Base-by-base conservation (phyloP, 1,140 invertebrate species). In the Drosophila takahashii region DNA sequence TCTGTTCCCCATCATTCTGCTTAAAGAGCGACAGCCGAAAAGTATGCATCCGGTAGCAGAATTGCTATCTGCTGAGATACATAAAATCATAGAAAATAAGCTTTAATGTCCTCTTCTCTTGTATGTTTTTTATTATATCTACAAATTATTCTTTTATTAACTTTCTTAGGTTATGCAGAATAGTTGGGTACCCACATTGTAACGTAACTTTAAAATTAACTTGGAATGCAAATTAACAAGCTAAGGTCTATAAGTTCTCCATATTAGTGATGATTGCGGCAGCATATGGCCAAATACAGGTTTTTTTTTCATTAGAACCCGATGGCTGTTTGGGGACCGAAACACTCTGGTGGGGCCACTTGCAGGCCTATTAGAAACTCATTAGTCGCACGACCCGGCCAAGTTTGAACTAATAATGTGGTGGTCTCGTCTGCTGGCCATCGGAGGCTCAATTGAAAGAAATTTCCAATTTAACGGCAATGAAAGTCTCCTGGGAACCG, bases 361-460 rank as follows among this genome's bases (percentile, higher is more conserved):
- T 77, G 60, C 37, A 15, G 36, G 83, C 75, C 83, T 77, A 89
- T 89, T 84, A 65, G 77, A 89, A 89, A 89, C 79, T 89, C 84
- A 89, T 89, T 89, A 89, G 79, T 77, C 62, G 81, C 13, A 18
- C 50, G 45, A 52, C 58, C 65, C 39, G 62, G n/a, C 37, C 78
- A 81, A 81, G 61, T 79, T 86, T 81, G 80, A 89, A 89, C 79
- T 89, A 89, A 89, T 89, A 89, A 89, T 89, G 83, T 87, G 69
- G 70, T 58, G 53, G 56, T 60, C 45, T 22, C 18, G 48, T 44
- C 32, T 36, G 44, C 15, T 45, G 44, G 37, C 34, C 36, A 32
- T 29, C 7, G 56, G 32, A 37, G 41, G 60, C 51, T 80, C 81
- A 77, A 81, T 78, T 75, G 78, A 81, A 79, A 66, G 72, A 75